Base-by-base conservation (phyloP, 2,797 vertebrate species). In the Limnodromus scolopaceus region DNA sequence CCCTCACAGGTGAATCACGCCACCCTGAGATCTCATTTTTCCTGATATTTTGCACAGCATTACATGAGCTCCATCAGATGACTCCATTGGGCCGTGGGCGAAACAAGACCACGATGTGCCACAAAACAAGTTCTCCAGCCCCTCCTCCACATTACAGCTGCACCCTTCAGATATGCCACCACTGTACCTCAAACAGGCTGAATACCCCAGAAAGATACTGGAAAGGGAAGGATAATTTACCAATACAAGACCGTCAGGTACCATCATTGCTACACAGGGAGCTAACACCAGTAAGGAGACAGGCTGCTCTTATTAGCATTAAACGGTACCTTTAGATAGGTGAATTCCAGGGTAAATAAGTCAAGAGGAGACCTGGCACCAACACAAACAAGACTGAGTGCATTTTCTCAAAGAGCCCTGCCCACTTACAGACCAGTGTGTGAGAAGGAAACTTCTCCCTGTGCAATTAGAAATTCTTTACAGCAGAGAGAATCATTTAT, bases 1-100 rank as follows among this genome's bases (percentile, higher is more conserved):
- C 85, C 69, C 83, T 94, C 10, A 3, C 94, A 97, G 92, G 91
- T 97, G 97, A 97, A 96, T 97, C 96, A 97, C 25, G 0, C 49
- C 94, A 96, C 87, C 92, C 64, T 34, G 93, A 97, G 80, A 96
- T 65, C 71, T 96, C 71, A 79, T 86, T 89, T 77, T 80, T 89
- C 93, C 81, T 97, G 96, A 97, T 92, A 86, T 96, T 97, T 92
- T 84, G 68, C 6, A 1, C 68, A 88, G 83, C 75, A 65, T 45
- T 80, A 78, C 70, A 78, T 8, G 81, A 92, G 91, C 72, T 78
- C 60, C 80, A 54, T 94, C 83, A 89, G 85, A 92, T 93, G 95
- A 95, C 76, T 95, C 70, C 18, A 46, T 0, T 38, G 71, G 51
- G 61, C 38, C 3, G 94, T 96, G 95, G 94, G 95, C 30, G 82